Evolutionary conservation across 2,113 vertebrate species (phyloP), one percentile per base, ranked within the genome.

Genomic region (Charina bottae): DNA sequence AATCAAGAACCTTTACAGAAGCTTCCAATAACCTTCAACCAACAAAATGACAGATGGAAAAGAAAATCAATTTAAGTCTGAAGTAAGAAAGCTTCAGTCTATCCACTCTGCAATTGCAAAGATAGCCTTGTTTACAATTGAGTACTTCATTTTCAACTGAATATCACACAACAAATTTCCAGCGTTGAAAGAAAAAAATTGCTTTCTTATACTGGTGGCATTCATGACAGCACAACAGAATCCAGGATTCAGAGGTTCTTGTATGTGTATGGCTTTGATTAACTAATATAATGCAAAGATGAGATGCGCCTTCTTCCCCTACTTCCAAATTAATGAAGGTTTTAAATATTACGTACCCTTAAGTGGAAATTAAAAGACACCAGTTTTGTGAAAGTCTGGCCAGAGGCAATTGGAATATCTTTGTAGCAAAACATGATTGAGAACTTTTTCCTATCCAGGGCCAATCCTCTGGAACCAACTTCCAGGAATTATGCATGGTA

Each of bases 1-100:
- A 93, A 94, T 93, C 97, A 94, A 95, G 96, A 97, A 94, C 91
- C 89, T 94, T 88, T 94, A 90, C 59, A 93, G 85, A 91, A 95
- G 87, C 83, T 92, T 86, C 58, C 62, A 93, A 94, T 91, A 93
- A 54, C 86, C 78, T 59, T 90, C 62, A 89, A 94, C 85, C 2
- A 56, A 53, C 2, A 37, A 94, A 91, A 92, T 96, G 94, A 91
- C 93, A 92, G 54, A 46, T 58, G 13, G 10, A 54, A 60, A 88
- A 33, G 53, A 58, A 88, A 55, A 60, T 60, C 28, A 54, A n/a
- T 33, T 88, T 59, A 83, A 59, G 89, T 90, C 93, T 60, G 89
- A 68, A 86, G 5, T 58, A 85, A 78, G 90, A 92, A 83, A 56
- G 33, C 0, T 6, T 55, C 19, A 42, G 83, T 89, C 55, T 1